phyloP scores from a whole-genome alignment of 2,113 vertebrate genomes.

The Nothobranchius furzeri region DNA sequence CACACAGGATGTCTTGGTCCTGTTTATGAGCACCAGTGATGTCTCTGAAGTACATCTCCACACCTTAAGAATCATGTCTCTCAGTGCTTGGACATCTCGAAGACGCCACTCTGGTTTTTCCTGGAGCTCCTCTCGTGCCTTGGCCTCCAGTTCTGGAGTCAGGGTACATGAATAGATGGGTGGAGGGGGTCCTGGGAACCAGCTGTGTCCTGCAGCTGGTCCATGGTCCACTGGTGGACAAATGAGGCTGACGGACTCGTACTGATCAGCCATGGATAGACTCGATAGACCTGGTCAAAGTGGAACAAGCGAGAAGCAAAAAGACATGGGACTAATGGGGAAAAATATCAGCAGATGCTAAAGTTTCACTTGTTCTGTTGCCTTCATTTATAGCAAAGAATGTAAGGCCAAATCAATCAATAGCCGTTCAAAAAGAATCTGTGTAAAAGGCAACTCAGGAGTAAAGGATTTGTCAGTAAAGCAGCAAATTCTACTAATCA shows the following conservation, averaged over 20 bases:
- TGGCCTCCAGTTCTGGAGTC: slow-evolving; percentile 89
- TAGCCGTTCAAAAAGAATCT: no score
- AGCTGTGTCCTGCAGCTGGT: slow-evolving; percentile 64
- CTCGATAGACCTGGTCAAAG: slow-evolving; percentile 44
- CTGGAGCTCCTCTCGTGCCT: slow-evolving; percentile 94
- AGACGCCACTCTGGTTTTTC: slow-evolving; percentile 98
- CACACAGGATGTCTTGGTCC: background rate
- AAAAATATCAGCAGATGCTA: no score
- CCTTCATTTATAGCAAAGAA: no score
- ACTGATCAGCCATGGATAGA: slow-evolving; percentile 88
- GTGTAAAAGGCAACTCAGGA: background rate
- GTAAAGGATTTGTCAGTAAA: background rate
- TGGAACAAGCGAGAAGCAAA: background rate
- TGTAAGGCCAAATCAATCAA: background rate
- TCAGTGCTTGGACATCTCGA: slow-evolving; percentile 92
- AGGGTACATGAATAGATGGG: slow-evolving; percentile 88
- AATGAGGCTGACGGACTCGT: slow-evolving; percentile 82
- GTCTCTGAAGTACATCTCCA: background rate
- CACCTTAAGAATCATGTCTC: slow-evolving; percentile 93
- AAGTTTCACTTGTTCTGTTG: no score
- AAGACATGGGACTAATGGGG: no score
- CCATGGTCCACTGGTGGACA: slow-evolving; percentile 77
- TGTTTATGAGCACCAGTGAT: background rate
- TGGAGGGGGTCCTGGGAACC: slow-evolving; percentile 77
- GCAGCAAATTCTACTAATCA: background rate